Percentiles rank a stretch among this genome's conserved stretches.
Evolutionary conservation across 2,113 vertebrate species (phyloP).

Genomic region (Hiodon alosoides): DNA sequence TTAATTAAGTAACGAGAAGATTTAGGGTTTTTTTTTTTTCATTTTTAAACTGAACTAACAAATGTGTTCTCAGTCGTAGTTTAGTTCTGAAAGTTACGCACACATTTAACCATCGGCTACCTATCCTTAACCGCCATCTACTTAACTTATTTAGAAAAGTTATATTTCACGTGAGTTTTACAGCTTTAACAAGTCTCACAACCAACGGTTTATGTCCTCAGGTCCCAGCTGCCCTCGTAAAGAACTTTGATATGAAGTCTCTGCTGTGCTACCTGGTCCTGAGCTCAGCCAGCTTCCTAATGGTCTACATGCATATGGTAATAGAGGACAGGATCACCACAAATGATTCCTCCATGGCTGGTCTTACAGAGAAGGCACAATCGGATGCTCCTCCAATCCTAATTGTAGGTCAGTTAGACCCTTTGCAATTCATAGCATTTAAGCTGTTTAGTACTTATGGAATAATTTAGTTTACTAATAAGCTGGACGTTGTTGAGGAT

Average conservation of each 20-base stretch:
- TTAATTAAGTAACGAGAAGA: too few relatives aligned
- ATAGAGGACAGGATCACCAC: slow-evolving; percentile 43
- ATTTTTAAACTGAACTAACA: too few relatives aligned
- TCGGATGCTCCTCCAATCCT: slow-evolving; percentile 41
- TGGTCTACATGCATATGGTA: slow-evolving; percentile 51
- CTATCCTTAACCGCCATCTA: too few relatives aligned
- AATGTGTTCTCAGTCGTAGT: too few relatives aligned
- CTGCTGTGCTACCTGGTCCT: slow-evolving; percentile 51
- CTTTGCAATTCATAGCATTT: not conserved
- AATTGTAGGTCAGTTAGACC: slow-evolving; percentile 52
- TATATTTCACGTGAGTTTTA: not conserved
- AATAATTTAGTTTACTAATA: too few relatives aligned
- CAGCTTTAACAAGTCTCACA: not conserved
- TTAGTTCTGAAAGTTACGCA: too few relatives aligned
- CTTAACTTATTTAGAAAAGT: not conserved
- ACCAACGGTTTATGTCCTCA: slow-evolving; percentile 1
- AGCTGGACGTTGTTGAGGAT: too few relatives aligned
- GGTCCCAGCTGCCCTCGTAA: not conserved
- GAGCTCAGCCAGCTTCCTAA: slow-evolving; percentile 33
- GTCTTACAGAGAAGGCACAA: slow-evolving; percentile 20
- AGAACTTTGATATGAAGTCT: slow-evolving; percentile 46
- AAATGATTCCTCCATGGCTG: slow-evolving; percentile 31
- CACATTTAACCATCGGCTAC: too few relatives aligned
- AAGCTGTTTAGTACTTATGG: not conserved
- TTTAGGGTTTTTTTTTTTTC: too few relatives aligned